These are phyloP conservation scores for Ptilodon capucinus DNA, from an alignment of 2,888 invertebrate species.

Conservation along the genomic window DNA sequence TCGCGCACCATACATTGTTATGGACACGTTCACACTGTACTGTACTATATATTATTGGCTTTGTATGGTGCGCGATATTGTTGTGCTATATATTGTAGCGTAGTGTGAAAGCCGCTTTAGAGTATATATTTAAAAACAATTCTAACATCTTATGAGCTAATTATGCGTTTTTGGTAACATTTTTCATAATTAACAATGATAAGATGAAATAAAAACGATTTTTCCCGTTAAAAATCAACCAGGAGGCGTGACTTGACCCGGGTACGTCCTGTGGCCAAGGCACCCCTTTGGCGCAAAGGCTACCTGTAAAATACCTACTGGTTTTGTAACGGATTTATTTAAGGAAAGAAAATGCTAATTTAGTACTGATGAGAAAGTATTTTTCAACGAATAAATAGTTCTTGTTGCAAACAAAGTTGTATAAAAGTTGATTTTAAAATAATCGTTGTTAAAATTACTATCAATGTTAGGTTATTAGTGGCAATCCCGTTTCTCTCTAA, in stretches of 20 bases:
- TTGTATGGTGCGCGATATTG: too few species aligned
- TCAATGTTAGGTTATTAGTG: too few species aligned
- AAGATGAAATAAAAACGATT: conserved; percentile 31
- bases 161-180: conserved; percentile 19
- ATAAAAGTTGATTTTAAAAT: too few species aligned
- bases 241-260: conserved; percentile 26
- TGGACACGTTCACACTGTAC: too few species aligned
- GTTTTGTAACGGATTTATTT: conserved; percentile 18
- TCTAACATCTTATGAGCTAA: conserved; percentile 4
- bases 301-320: conserved; percentile 21
- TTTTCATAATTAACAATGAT: conserved; percentile 31
- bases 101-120: not conserved
- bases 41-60: too few species aligned
- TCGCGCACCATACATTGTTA: too few species aligned
- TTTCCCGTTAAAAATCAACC: conserved; percentile 32
- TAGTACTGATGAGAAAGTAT: too few species aligned
- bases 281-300: conserved; percentile 18
- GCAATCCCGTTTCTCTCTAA: too few species aligned
- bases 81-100: too few species aligned
- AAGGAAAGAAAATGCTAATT: conserved; percentile 1
- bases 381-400: too few species aligned
- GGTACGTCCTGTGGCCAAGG: conserved; percentile 10
- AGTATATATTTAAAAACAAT: not conserved
- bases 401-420: too few species aligned
- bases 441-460: too few species aligned